Evolutionary conservation across 2,888 invertebrate genomes (phyloP), one percentile per base, ranked within the genome.

Genomic region (Micoletzkya japonica): DNA sequence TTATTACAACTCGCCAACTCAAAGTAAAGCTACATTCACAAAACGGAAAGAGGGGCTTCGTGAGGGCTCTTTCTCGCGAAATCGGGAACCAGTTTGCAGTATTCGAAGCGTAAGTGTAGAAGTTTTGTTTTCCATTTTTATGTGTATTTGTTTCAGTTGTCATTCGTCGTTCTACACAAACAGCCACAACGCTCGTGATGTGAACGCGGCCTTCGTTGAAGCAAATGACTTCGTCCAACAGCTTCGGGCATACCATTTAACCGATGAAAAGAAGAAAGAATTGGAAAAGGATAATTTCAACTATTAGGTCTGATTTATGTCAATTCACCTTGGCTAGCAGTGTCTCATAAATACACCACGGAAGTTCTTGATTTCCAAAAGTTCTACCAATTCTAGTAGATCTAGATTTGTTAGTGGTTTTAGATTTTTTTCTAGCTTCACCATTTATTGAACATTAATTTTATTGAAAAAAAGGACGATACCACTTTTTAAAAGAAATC

Each of bases 71-170:
- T 4, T 69, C 69, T n/a, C 58, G 39, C 39, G 69, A 69, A n/a
- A 59, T 69, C 44, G 69, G 59, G 14, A n/a, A 39, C 39, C 60
- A 39, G n/a, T 69, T 69, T 69, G 34, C 44, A 58, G 69, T 69
- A 30, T 69, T 69, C 69, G 69, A 69, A 69, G 44, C 28, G 69
- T 69, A 69, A 60, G 60, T 59, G 69, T 69, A 69, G n/a, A 32
- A 69, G 37, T 60, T 60, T n/a, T 57, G 28, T 32, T n/a, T n/a
- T 58, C 39, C 57, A 20, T 56, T 67, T 67, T 69, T 59, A 26
- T 69, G 69, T 69, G 69, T 69, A 44, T 69, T 59, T 69, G 60
- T 60, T 69, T 59, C 69, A 60, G 69, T 37, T 69, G 58, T 49
- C 69, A 69, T 30, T 59, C 49, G 36, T 60, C 59, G 28, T 69